Base-by-base conservation (phyloP, 2,797 vertebrate genomes). In the Hybognathus amarus region DNA sequence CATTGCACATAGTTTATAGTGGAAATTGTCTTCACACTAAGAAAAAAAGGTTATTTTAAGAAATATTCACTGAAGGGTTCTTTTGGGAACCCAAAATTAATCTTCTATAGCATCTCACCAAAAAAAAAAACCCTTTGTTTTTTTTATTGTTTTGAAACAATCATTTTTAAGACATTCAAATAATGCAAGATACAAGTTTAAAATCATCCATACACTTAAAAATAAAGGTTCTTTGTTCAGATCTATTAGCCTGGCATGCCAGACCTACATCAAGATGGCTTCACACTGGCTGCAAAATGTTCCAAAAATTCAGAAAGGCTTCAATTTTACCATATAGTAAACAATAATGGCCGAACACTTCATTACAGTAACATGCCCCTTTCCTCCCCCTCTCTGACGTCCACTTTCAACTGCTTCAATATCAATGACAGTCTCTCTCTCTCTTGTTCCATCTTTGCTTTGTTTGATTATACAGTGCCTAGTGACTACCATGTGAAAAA, bases 381-480 rank as follows among this genome's bases (percentile, higher is more conserved):
- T 59, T 10, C 33, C 50, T 30, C 7, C 7, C 42, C 59, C 67
- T 30, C 7, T 47, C 18, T 70, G 45, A 63, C 1, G 9, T 71
- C 45, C 40, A 59, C 22, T 54, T 56, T 2, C 30, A 17, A n/a
- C 30, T 40, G 17, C 12, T 27, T 30, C 11, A 3, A 80, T 52
- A 36, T 80, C 36, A 61, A 24, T 71, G 67, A 79, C 63, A 66
- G 40, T 30, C 59, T 77, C n/a, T 47, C 42, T 77, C 10, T 63
- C 40, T 50, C 20, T 40, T 59, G 6, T 59, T 22, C 54, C 2
- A 13, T n/a, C 20, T 42, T 68, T 22, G n/a, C 66, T 68, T 68
- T 79, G 45, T 67, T 67, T 45, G 63, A 67, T 79, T 67, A 13
- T 67, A 50, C 42, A 6, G 20, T 30, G 20, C 27, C 24, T 52